Conservation (phyloP, 2,888 invertebrate species). For the Fissipunctia ypsillon region DNA sequence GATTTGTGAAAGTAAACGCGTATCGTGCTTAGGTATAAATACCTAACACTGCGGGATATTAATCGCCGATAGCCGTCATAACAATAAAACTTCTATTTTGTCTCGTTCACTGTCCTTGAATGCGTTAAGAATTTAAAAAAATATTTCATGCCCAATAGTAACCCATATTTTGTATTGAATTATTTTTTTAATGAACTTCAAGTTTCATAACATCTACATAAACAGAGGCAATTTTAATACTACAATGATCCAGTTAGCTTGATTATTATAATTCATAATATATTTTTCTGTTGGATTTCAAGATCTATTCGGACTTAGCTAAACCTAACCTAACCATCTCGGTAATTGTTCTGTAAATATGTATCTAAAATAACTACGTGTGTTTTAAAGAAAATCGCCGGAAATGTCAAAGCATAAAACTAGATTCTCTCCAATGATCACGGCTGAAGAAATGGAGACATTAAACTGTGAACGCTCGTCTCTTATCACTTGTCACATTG, state of each 20-base stretch:
- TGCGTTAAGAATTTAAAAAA: not conserved
- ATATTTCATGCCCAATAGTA: not conserved
- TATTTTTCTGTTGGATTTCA: not conserved
- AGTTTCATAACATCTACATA: too few relatives aligned
- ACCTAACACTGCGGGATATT: too few relatives aligned
- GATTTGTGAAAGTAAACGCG: not conserved
- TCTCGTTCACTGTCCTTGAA: too few relatives aligned
- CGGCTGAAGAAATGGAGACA: conserved; percentile 26
- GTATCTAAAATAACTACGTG: too few relatives aligned
- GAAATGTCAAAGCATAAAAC: conserved; percentile 16
- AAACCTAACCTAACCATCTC: not conserved
- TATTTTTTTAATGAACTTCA: not conserved
- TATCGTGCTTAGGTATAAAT: not conserved
- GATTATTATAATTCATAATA: not conserved
- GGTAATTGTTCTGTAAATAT: not conserved
- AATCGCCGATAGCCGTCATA: too few relatives aligned
- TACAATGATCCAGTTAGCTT: not conserved
- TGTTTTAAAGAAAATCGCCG: not conserved
- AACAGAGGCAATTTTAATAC: not conserved
- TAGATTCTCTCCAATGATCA: conserved; percentile 30
- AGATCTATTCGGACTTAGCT: too few relatives aligned
- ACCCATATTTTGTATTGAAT: not conserved
- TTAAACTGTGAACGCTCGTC: conserved; percentile 37
- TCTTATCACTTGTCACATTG: conserved; percentile 62
- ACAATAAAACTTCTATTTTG: too few relatives aligned